Conservation (phyloP, 2,113 vertebrate genomes). For the Cynocephalus volans region DNA sequence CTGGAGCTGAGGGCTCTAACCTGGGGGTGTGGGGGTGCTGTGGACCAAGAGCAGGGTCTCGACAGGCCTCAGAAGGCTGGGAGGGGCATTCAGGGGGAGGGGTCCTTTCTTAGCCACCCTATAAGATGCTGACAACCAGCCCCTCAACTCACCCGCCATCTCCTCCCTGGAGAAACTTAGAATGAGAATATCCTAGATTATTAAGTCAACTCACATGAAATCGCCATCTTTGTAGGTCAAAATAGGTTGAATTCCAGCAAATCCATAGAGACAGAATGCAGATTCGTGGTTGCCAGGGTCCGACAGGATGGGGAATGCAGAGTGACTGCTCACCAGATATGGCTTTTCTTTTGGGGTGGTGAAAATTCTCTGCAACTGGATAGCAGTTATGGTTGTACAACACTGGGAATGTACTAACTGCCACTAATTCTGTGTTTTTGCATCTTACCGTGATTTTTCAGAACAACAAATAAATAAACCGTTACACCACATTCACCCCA, state of each 20-base stretch:
- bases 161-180: neutral
- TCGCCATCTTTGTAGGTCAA: neutral
- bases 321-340: neutral
- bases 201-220: neutral
- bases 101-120: neutral
- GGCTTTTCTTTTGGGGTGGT: neutral
- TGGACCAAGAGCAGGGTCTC: neutral
- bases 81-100: too few species aligned
- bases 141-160: too few species aligned
- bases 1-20: neutral
- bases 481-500: neutral
- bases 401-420: neutral
- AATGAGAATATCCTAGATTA: neutral
- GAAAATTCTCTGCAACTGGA: neutral
- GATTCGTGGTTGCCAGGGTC: neutral
- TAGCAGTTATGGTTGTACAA: neutral
- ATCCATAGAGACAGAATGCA: neutral
- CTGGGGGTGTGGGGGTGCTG: too few species aligned
- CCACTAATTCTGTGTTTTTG: neutral
- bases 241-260: neutral
- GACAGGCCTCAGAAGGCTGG: neutral
- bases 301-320: neutral
- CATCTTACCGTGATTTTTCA: neutral
- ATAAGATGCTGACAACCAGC: too few species aligned
- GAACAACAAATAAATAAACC: neutral